Conservation (phyloP, 1,140 invertebrate species). For the Phymastichus coffea region DNA sequence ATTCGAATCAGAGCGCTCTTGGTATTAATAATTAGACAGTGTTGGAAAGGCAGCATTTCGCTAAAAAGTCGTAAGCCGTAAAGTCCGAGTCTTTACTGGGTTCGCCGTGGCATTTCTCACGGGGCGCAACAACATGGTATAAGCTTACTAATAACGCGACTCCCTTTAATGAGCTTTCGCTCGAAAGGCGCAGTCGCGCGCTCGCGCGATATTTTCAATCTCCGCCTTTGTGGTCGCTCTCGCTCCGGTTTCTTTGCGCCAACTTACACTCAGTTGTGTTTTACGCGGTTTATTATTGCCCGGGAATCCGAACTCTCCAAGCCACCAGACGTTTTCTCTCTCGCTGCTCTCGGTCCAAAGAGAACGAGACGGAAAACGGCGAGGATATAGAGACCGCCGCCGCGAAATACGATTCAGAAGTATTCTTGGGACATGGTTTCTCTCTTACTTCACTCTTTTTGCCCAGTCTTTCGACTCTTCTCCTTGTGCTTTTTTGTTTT, state of each 20-base stretch:
- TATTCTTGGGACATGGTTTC: conserved; percentile 12
- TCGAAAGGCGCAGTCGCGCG: conserved; percentile 2
- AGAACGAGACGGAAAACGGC: background rate
- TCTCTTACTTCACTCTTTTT: too few relatives aligned
- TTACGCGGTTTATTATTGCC: conserved; percentile 28
- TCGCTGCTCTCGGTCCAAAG: background rate
- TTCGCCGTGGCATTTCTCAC: conserved; percentile 15
- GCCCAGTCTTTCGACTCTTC: too few relatives aligned
- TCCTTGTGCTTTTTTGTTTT: background rate
- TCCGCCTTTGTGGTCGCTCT: conserved; percentile 28
- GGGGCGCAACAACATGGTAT: conserved; percentile 20
- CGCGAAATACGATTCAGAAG: conserved; percentile 18
- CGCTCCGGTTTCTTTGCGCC: conserved; percentile 27
- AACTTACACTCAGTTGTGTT: conserved; percentile 18
- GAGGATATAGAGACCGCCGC: conserved; percentile 13
- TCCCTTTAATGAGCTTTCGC: conserved; percentile 22
- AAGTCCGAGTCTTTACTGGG: conserved; percentile 8
- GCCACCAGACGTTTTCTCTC: conserved; percentile 14
- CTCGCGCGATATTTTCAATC: conserved; percentile 26
- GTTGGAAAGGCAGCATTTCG: too few relatives aligned
- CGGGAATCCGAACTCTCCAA: conserved; percentile 10
- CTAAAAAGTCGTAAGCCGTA: too few relatives aligned
- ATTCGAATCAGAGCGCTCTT: conserved; percentile 6
- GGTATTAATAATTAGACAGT: conserved; percentile 10
- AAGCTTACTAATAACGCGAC: conserved; percentile 24